Conservation (phyloP, 2,888 invertebrate species). For the Dryococelus australis region DNA sequence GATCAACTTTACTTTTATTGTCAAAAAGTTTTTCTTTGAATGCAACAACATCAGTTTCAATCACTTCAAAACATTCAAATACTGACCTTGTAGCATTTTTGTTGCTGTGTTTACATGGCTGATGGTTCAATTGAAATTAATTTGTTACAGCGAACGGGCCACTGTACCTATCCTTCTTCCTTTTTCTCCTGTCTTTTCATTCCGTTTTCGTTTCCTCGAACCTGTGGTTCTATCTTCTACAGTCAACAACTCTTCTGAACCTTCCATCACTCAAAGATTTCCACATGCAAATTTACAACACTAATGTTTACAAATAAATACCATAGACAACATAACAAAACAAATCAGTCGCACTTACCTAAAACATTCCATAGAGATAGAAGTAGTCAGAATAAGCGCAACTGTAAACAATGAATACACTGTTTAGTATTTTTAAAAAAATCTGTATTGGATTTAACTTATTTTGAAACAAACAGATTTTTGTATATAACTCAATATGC, state of each 20-base stretch:
- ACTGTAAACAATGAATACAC: neutral
- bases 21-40: neutral
- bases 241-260: no score
- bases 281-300: neutral
- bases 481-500: neutral
- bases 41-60: neutral
- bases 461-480: slow-evolving; percentile 1
- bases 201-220: no score
- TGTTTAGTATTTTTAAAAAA: neutral
- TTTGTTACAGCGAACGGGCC: neutral
- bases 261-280: neutral
- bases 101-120: neutral
- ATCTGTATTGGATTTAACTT: neutral
- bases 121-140: neutral
- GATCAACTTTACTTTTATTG: neutral
- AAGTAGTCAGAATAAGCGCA: no score
- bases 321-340: neutral
- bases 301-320: neutral
- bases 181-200: neutral
- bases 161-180: slow-evolving; percentile 7
- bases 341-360: no score
- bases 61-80: neutral
- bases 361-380: no score
- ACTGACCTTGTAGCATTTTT: neutral
- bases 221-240: no score